Percentiles rank a stretch among this genome's conserved stretches.
These are phyloP conservation scores for Barbus barbus DNA, from an alignment of 2,113 vertebrate genomes.

Conservation along the genomic window DNA sequence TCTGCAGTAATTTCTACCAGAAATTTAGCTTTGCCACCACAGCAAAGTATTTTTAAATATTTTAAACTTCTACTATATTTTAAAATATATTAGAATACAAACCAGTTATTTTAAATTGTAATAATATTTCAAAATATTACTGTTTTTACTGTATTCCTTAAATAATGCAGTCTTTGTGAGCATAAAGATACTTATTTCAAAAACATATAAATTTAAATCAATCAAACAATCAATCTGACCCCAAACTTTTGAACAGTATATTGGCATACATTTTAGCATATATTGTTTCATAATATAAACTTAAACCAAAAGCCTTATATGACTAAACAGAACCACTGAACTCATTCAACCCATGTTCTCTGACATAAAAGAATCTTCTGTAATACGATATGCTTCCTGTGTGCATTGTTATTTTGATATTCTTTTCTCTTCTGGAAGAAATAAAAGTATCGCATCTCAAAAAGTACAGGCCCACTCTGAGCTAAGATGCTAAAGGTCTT, in stretches of 20 bases:
- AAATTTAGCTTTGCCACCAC: too few relatives aligned
- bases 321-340: slow-evolving; percentile 2
- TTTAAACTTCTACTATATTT: too few relatives aligned
- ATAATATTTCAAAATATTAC: too few relatives aligned
- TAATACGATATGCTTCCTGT: slow-evolving; percentile 20
- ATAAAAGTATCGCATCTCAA: background rate
- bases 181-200: too few relatives aligned
- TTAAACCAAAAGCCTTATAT: background rate
- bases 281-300: background rate
- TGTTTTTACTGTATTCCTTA: too few relatives aligned
- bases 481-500: background rate
- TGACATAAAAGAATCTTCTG: slow-evolving; percentile 7
- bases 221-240: too few relatives aligned
- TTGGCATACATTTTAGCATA: background rate
- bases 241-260: background rate
- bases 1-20: too few relatives aligned
- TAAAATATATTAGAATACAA: too few relatives aligned
- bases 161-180: too few relatives aligned
- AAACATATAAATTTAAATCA: too few relatives aligned
- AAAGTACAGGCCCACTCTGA: background rate
- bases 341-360: slow-evolving; percentile 13
- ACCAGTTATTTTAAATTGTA: too few relatives aligned
- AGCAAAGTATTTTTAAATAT: too few relatives aligned
- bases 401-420: background rate
- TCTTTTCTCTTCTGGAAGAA: background rate